Base-by-base conservation (phyloP, 2,888 invertebrate species). In the Lysandra bellargus region DNA sequence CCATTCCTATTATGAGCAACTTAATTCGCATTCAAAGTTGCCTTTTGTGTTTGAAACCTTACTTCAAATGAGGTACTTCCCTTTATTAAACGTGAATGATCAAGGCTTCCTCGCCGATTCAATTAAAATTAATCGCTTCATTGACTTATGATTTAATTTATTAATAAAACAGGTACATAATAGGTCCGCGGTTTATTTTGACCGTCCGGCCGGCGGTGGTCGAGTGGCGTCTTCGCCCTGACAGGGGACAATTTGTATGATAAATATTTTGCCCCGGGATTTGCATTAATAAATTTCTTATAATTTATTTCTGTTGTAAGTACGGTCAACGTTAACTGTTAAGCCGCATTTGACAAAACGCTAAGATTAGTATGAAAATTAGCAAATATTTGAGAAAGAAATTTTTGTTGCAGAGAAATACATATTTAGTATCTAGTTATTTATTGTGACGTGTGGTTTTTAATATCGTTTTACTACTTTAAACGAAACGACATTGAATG, bases 191-290 rank as follows among this genome's bases (percentile, higher is more conserved):
- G 14, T 69, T 69, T 33, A 69, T 69, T 69, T 14, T 69, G 69
- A 33, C 17, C 69, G 69, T 69, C 69, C 33, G 5, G 33, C 14
- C 14, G 14, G 17, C 14, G 14, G 69, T 69, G 69, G 69, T 69
- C 69, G 69, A 69, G 33, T 69, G 69, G 12, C 69, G 6, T 69
- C 69, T 69, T 69, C 69, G 33, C 5, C 14, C 69, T 69, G 69
- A 69, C 69, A 69, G 69, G 69, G 69, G 69, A 69, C 69, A 69
- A 69, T 69, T 69, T 69, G 69, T 33, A 69, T 69, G 69, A 69
- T 69, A 69, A 69, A 69, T 69, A 69, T 69, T 69, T 69, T 37
- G 17, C 17, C 69, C 69, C 69, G 33, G 69, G 69, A 69, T 69
- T 69, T 69, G 33, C 69, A 69, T 69, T 17, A 69, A 69, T 69